Evolutionary conservation across 2,113 vertebrate genomes (phyloP).

Genomic region (Neolamprologus fasciatus): DNA sequence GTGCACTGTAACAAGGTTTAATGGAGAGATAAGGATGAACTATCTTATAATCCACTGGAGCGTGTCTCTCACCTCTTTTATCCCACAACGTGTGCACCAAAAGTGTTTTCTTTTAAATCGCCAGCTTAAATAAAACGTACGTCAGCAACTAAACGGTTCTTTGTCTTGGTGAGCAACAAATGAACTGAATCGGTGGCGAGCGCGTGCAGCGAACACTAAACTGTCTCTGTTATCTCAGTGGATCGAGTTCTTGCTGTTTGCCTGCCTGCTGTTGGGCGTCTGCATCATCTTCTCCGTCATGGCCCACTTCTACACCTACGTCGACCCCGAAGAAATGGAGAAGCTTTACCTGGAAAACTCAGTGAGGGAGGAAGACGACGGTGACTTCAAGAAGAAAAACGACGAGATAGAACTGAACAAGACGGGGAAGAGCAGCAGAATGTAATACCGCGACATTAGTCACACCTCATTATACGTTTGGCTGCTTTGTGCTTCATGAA

Average conservation of each 20-base stretch:
- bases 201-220: not conserved
- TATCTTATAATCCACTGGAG: not conserved
- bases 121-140: not conserved
- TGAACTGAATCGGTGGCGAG: not conserved
- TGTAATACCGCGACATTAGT: conserved; percentile 51
- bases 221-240: conserved; percentile 72
- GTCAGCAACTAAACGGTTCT: not conserved
- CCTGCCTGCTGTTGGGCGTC: conserved; percentile 80
- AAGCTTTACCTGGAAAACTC: conserved; percentile 49
- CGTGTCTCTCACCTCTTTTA: not conserved
- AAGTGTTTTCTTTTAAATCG: not conserved
- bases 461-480: not conserved
- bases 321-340: conserved; percentile 71
- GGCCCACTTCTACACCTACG: conserved; percentile 85
- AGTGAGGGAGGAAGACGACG: conserved; percentile 4
- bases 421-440: conserved; percentile 62
- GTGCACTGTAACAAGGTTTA: not conserved
- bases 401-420: not conserved
- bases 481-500: not conserved
- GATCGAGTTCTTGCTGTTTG: conserved; percentile 92
- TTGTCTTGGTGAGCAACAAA: not conserved
- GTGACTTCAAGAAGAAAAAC: not conserved
- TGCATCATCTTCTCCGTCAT: conserved; percentile 92
- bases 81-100: not conserved
- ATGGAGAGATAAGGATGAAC: not conserved